Base-by-base conservation (phyloP, 2,888 invertebrate species). In the Branchinecta sandiegonensis region DNA sequence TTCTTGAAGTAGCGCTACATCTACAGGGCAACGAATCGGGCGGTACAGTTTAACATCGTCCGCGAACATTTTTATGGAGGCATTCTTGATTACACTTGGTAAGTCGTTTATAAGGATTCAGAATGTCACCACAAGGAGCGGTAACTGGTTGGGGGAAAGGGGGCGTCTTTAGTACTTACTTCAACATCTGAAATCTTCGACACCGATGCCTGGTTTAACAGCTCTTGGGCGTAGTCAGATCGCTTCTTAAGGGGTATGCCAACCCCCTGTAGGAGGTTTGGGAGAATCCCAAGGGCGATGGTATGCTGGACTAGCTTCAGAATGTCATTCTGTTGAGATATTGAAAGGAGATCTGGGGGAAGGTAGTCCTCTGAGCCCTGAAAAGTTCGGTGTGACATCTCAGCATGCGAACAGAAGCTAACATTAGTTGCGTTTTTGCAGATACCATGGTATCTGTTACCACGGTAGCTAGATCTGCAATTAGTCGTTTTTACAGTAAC, bases 211-310 rank as follows among this genome's bases (percentile, higher is more conserved):
- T 56, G 56, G 56, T 56, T 17, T 17, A 56, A 56, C 56, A 56
- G 10, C 17, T 56, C 56, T 9, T 56, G 56, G 17, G 56, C 56
- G 9, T 56, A 56, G n/a, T 56, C 56, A 8, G 56, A 56, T 56
- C 56, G 56, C 10, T 56, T 56, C 56, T 56, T 8, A n/a, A 56
- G 17, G 14, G 56, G 56, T 14, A 56, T 56, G 8, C 56, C 56
- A 10, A 56, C 56, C 9, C 56, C 56, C n/a, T n/a, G 56, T 14
- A 56, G 56, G n/a, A 56, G 17, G 56, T 56, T 56, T n/a, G 56
- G 56, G 9, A 56, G 56, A 56, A 56, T 17, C 56, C 17, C 56
- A 8, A 56, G 56, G 10, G 56, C 56, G 8, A 56, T 56, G 11
- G 17, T 17, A 56, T 56, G 17, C 56, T 56, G 56, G n/a, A 10